These are phyloP conservation scores for Mesitornis unicolor DNA, from an alignment of 2,113 vertebrate species.

Conservation along the genomic window DNA sequence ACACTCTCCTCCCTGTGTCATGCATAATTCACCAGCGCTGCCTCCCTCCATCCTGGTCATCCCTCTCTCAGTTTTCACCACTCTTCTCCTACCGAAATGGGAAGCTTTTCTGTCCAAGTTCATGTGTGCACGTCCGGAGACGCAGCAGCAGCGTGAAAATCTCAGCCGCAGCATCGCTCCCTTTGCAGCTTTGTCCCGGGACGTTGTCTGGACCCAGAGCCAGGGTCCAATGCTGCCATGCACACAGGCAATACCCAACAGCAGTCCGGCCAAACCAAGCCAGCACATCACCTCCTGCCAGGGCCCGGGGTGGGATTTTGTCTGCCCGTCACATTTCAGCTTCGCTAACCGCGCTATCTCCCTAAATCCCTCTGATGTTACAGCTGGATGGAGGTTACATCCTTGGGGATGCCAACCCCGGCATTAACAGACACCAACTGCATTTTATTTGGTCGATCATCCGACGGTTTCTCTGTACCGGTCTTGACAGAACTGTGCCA, in stretches of 20 bases:
- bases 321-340: neutral
- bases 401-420: neutral
- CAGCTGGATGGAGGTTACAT: neutral
- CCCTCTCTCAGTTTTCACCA: neutral
- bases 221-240: accelerated
- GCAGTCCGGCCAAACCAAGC: neutral
- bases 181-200: neutral
- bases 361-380: constrained; percentile 11
- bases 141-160: accelerated
- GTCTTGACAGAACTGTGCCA: constrained; percentile 5
- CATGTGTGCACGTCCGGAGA: accelerated
- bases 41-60: neutral
- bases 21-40: constrained; percentile 68
- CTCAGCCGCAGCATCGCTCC: accelerated
- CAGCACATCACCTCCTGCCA: accelerated
- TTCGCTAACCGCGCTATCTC: neutral
- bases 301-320: neutral
- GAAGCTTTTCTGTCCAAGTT: neutral
- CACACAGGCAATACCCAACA: accelerated
- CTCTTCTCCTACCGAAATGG: neutral
- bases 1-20: constrained; percentile 48
- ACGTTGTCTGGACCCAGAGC: too few relatives aligned
- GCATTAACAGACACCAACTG: neutral
- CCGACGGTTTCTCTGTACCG: neutral
- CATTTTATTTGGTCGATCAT: neutral